These are phyloP conservation scores for Chromobotia macracanthus DNA, from an alignment of 2,797 vertebrate species.

Conservation along the genomic window DNA sequence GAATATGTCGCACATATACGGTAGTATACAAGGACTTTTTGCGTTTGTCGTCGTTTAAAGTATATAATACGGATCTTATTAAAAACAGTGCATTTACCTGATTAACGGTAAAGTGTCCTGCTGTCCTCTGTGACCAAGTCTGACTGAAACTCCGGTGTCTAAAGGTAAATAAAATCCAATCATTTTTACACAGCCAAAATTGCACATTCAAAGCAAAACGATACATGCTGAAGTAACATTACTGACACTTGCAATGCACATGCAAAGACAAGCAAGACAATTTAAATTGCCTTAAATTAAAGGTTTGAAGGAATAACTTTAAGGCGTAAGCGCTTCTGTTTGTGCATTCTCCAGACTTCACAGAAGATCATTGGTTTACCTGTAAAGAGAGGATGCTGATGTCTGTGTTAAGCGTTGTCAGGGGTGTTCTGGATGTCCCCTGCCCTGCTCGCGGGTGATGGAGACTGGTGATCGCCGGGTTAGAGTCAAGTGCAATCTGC, in stretches of 20 bases:
- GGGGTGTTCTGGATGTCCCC: constrained; percentile 85
- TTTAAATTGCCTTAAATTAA: too few species aligned
- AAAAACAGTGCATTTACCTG: constrained; percentile 72
- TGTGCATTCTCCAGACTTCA: not conserved
- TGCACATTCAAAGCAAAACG: constrained; percentile 54
- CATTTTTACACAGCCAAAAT: constrained; percentile 4
- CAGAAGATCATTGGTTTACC: constrained; percentile 75
- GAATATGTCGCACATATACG: not conserved
- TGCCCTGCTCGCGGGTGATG: constrained; percentile 84
- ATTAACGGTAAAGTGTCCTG: constrained; percentile 97
- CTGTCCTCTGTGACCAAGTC: constrained; percentile 93
- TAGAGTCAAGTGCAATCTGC: constrained; percentile 96
- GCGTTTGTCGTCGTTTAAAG: too few species aligned
- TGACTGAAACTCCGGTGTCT: constrained; percentile 95
- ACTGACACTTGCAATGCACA: too few species aligned
- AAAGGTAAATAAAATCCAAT: constrained; percentile 59
- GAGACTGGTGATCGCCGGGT: constrained; percentile 87
- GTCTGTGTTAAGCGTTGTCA: constrained; percentile 96
- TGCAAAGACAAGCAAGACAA: constrained; percentile 7
- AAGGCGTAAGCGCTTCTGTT: not conserved
- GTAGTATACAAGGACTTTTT: not conserved
- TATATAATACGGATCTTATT: not conserved
- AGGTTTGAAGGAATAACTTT: too few species aligned
- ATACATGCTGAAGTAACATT: not conserved
- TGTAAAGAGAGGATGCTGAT: constrained; percentile 97